Evolutionary conservation across 2,113 vertebrate species (phyloP).

Genomic region (Delphinapterus leucas): DNA sequence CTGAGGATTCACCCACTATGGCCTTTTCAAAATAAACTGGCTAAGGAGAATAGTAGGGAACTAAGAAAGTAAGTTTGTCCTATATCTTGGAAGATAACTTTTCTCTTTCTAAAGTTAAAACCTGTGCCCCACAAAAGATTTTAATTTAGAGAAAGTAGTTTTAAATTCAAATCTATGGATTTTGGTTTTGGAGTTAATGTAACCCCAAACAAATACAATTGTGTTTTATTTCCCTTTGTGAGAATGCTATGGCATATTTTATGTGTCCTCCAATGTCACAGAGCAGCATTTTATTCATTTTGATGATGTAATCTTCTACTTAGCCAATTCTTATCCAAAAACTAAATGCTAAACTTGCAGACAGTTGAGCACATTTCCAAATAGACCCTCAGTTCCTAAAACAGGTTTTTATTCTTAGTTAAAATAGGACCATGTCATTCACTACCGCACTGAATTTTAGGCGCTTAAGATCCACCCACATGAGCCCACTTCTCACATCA

Average conservation of each 20-base stretch:
- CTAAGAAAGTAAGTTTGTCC: background rate
- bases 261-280: background rate
- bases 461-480: no score
- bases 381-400: background rate
- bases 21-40: background rate
- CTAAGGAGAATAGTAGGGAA: background rate
- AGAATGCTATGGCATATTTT: background rate
- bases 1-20: background rate
- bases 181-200: background rate
- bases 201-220: background rate
- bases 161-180: background rate
- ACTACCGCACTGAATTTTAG: background rate
- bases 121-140: background rate
- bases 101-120: background rate
- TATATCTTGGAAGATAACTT: background rate
- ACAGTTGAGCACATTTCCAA: background rate
- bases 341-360: background rate
- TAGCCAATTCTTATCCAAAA: background rate
- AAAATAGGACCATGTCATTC: background rate
- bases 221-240: background rate
- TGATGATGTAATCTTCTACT: background rate
- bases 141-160: conserved; percentile 20
- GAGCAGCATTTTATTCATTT: background rate
- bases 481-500: background rate
- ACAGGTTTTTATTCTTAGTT: background rate